phyloP scores from a whole-genome alignment of 2,888 invertebrate species.

The Anoplius nigerrimus region DNA sequence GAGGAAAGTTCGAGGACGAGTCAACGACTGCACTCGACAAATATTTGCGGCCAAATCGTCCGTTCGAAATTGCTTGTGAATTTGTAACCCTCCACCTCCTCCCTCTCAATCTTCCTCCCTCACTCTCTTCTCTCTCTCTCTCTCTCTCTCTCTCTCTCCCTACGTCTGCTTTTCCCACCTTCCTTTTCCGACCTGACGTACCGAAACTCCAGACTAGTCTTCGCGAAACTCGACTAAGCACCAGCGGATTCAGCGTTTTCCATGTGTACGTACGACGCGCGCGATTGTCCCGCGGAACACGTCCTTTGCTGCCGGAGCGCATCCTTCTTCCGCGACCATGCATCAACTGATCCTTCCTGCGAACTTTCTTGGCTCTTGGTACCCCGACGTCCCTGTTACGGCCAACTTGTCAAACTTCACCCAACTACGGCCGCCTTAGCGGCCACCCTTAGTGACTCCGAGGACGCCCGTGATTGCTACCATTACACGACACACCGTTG shows the following conservation, averaged over 20 bases:
- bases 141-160: conserved; percentile 7
- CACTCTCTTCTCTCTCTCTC: neutral
- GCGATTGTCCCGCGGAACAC: conserved; percentile 45
- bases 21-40: conserved; percentile 15
- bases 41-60: conserved; percentile 45
- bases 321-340: conserved; percentile 53
- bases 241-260: conserved; percentile 49
- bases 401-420: conserved; percentile 55
- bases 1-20: neutral
- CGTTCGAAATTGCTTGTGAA: conserved; percentile 36
- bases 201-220: conserved; percentile 30
- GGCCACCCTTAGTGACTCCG: conserved; percentile 27
- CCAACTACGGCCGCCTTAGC: conserved; percentile 44
- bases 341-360: conserved; percentile 53
- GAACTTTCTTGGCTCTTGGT: conserved; percentile 56
- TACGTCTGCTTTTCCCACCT: neutral
- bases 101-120: neutral
- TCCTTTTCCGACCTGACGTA: neutral
- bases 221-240: conserved; percentile 44
- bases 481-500: conserved; percentile 27
- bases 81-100: conserved; percentile 27
- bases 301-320: conserved; percentile 40
- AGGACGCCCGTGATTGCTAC: conserved; percentile 41
- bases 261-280: conserved; percentile 39
- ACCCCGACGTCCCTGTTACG: conserved; percentile 50